A percentile compares a stretch with the other conserved stretches of the same genome.
Evolutionary conservation across 2,888 invertebrate genomes (phyloP).

Genomic region (Zaprionus obscuricornis): DNA sequence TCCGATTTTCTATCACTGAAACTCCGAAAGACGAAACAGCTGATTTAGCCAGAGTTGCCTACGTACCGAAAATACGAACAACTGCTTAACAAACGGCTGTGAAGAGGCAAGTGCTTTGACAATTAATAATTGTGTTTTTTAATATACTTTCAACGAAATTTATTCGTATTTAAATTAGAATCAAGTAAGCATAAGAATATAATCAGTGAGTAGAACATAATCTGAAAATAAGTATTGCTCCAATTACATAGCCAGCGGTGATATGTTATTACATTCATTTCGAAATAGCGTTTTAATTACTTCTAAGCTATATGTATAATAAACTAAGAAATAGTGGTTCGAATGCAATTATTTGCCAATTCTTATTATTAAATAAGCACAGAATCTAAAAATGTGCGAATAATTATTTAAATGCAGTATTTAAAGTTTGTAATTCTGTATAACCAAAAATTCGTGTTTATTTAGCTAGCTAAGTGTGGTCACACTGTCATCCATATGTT

Average conservation of each 20-base stretch:
- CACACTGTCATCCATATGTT: conserved; percentile 51
- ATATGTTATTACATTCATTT: too few relatives aligned
- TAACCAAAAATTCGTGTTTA: conserved; percentile 1
- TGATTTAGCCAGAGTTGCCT: conserved; percentile 39
- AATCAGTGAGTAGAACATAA: conserved; percentile 32
- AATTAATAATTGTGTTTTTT: conserved; percentile 12
- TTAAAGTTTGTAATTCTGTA: neutral
- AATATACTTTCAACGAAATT: conserved; percentile 22
- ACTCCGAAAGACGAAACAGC: conserved; percentile 43
- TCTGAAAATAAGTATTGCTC: neutral
- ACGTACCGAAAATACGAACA: neutral
- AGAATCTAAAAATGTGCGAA: too few relatives aligned
- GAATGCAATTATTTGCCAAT: too few relatives aligned
- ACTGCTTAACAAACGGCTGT: conserved; percentile 30
- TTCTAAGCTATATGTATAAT: too few relatives aligned
- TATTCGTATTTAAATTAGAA: neutral
- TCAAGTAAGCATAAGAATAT: neutral
- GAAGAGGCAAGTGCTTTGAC: neutral
- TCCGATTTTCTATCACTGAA: conserved; percentile 1
- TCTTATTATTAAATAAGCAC: too few relatives aligned
- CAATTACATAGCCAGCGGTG: neutral
- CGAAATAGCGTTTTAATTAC: too few relatives aligned
- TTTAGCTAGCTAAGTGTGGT: neutral
- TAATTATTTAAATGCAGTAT: too few relatives aligned
- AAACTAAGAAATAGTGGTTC: too few relatives aligned